Evolutionary conservation across 1,140 invertebrate genomes (phyloP), one percentile per base, ranked within the genome.

Genomic region (Psilanteris sp.): DNA sequence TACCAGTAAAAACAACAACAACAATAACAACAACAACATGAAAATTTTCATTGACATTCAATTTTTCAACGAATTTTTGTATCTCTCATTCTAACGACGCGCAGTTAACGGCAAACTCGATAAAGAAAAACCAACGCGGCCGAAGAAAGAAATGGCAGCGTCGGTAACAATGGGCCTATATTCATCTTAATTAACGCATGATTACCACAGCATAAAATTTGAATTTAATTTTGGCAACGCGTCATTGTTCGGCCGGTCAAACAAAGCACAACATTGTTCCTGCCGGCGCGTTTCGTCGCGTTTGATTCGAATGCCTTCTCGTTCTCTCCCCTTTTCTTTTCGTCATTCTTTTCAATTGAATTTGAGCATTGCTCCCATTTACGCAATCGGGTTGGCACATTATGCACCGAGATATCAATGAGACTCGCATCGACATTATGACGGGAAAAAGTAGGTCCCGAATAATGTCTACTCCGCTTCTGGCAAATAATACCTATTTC

Each of bases 361-460:
- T 55, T 34, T 52, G 18, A 64, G 36, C 31, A 43, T 52, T 43
- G 46, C 64, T 44, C 57, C 24, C 32, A 16, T 70, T 64, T 57
- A 76, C 52, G 66, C 31, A 64, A 70, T 62, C 31, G 13, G 55
- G 15, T 48, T 14, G 26, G 48, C 52, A 36, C 24, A 73, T 64
- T 50, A 57, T 64, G 36, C 31, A 39, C 29, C 43, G 13, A 54
- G 50, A 73, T 64, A 73, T 73, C 57, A 73, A 64, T 57, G 50
- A 46, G 43, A 73, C 57, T 48, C 32, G 54, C 55, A 62, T 62
- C 52, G 54, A 74, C 62, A 61, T 61, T 55, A 74, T 39, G 62
- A 74, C 24, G 44, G 36, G 54, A 71, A 78, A 78, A 78, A 78
- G 71, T 75, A 61, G 71, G 66, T 57, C 61, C 61, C 24, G 66